Conservation (phyloP, 1,140 invertebrate genomes). For the Dermatophagoides farinae region DNA sequence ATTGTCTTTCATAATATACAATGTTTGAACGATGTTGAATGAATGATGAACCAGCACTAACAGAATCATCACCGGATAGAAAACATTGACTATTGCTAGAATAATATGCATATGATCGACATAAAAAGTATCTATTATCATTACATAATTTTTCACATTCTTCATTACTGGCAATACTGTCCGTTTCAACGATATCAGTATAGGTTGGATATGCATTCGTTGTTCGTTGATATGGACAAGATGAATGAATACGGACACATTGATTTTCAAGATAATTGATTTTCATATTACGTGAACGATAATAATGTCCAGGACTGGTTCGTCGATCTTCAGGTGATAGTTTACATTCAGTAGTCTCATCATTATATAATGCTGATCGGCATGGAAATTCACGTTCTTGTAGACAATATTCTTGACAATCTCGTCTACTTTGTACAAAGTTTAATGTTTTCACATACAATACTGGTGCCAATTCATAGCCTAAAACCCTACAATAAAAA, state of each 20-base stretch:
- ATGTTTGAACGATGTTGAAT: conserved; percentile 26
- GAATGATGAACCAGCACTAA: conserved; percentile 19
- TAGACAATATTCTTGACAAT: conserved; percentile 30
- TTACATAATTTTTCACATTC: conserved; percentile 28
- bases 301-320: conserved; percentile 25
- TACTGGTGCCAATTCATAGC: conserved; percentile 26
- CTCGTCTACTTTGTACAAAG: conserved; percentile 27
- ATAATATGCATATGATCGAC: conserved; percentile 29
- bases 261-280: conserved; percentile 34
- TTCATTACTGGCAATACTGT: conserved; percentile 23
- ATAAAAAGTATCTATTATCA: conserved; percentile 26
- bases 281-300: conserved; percentile 23
- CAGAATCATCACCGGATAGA: conserved; percentile 24
- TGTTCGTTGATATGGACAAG: conserved; percentile 22
- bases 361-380: conserved; percentile 31
- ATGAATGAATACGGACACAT: conserved; percentile 24
- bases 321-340: conserved; percentile 28
- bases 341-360: conserved; percentile 27
- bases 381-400: conserved; percentile 26
- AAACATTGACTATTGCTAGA: conserved; percentile 30
- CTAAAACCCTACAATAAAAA: conserved; percentile 19
- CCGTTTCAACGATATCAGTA: conserved; percentile 27
- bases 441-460: conserved; percentile 24
- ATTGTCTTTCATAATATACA: conserved; percentile 28
- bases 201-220: conserved; percentile 27